These are phyloP conservation scores for Artibeus jamaicensis DNA, from an alignment of 2,797 vertebrate genomes.

Conservation along the genomic window DNA sequence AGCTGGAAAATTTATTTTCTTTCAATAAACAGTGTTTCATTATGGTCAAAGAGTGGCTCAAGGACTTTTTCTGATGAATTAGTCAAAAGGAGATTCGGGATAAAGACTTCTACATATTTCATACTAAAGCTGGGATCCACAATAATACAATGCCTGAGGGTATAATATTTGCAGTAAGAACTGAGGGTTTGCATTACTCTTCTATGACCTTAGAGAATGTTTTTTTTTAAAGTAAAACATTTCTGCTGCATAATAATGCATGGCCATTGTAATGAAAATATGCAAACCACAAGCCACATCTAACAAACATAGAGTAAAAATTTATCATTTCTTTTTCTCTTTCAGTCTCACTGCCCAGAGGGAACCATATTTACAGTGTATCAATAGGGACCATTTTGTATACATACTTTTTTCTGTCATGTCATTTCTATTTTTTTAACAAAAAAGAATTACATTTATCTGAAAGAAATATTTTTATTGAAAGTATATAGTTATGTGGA, in stretches of 20 bases:
- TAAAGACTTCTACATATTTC: not conserved
- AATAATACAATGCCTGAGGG: not conserved
- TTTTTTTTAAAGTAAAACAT: not conserved
- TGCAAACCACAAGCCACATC: not conserved
- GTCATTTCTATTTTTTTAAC: not conserved
- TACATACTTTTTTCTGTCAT: not conserved
- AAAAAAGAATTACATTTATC: not conserved
- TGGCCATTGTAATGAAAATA: not conserved
- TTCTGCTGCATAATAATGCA: conserved; percentile 1
- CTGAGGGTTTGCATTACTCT: not conserved
- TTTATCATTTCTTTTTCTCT: not conserved
- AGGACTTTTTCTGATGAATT: not conserved
- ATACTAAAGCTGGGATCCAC: not conserved
- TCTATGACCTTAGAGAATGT: not conserved
- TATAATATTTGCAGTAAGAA: not conserved
- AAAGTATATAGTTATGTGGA: not conserved
- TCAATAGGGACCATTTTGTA: not conserved
- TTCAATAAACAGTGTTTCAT: not conserved
- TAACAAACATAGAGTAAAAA: not conserved
- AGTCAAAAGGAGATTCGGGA: not conserved
- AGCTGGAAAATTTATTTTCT: not conserved
- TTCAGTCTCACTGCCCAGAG: not conserved
- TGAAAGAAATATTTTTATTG: not conserved
- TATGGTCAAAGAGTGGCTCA: not conserved
- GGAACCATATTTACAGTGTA: not conserved